Evolutionary conservation across 2,113 vertebrate genomes (phyloP).

Genomic region (Carassius gibelio): DNA sequence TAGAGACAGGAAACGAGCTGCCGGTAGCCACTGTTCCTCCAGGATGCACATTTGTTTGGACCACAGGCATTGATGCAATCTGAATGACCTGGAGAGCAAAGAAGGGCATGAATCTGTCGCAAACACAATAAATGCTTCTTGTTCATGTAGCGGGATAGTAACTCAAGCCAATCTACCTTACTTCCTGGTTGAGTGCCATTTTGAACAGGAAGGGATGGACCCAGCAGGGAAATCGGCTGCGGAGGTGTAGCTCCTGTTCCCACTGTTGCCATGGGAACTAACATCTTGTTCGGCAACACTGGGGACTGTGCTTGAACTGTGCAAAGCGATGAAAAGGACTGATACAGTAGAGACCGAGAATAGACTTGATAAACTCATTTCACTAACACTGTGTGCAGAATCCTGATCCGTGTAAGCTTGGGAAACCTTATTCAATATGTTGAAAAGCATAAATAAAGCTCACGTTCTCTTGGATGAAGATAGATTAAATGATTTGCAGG

Average conservation of each 20-base stretch:
- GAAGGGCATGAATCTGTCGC: background rate
- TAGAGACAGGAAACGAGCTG: constrained; percentile 80
- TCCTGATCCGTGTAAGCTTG: background rate
- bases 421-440: background rate
- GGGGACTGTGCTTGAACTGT: constrained; percentile 83
- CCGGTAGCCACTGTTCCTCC: constrained; percentile 72
- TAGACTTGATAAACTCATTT: constrained; percentile 19
- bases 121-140: background rate
- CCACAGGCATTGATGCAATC: constrained; percentile 84
- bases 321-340: constrained; percentile 45
- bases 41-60: constrained; percentile 76
- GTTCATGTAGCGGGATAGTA: background rate
- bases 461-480: background rate
- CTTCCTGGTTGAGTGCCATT: constrained; percentile 81
- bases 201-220: constrained; percentile 86
- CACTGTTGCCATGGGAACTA: constrained; percentile 86
- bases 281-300: constrained; percentile 84
- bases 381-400: background rate
- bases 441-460: background rate
- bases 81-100: constrained; percentile 83
- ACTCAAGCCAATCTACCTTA: constrained; percentile 76
- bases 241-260: constrained; percentile 79
- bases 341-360: constrained; percentile 9
- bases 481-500: background rate
- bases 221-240: constrained; percentile 82